Evolutionary conservation across 2,888 invertebrate species (phyloP).

Genomic region (Trissoscelio sp.): DNA sequence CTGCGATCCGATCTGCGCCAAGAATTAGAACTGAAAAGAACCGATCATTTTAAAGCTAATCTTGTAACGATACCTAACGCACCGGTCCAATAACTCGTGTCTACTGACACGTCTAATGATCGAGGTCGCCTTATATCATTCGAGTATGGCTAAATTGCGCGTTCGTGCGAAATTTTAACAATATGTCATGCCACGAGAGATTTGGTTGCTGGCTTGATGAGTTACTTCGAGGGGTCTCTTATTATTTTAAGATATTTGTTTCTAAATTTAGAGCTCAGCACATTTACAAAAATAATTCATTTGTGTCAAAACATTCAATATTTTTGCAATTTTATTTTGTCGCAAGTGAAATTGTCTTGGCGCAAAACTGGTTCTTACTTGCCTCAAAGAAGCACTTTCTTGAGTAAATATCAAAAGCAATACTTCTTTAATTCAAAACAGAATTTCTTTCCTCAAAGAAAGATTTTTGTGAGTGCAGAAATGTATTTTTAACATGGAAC

Average conservation of each 20-base stretch:
- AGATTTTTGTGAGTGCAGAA: too few species aligned
- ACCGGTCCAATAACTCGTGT: constrained; percentile 73
- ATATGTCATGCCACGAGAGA: constrained; percentile 14
- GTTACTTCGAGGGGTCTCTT: background rate
- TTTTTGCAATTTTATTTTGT: too few species aligned
- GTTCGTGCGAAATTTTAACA: constrained; percentile 21
- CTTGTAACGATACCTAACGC: constrained; percentile 66
- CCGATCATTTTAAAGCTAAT: constrained; percentile 63
- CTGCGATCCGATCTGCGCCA: constrained; percentile 62
- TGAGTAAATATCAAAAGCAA: too few species aligned
- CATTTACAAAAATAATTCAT: too few species aligned
- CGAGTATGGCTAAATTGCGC: constrained; percentile 26
- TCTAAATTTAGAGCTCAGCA: background rate
- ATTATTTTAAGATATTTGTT: background rate
- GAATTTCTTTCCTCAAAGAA: too few species aligned
- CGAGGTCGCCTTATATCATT: constrained; percentile 14
- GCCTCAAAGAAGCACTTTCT: too few species aligned
- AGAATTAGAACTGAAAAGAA: constrained; percentile 60
- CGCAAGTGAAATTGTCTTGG: too few species aligned
- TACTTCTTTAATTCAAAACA: too few species aligned
- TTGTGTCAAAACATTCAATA: too few species aligned
- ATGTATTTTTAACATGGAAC: too few species aligned
- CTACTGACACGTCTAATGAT: constrained; percentile 73
- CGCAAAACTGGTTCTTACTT: too few species aligned
- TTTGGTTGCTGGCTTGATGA: constrained; percentile 14